phyloP scores from a whole-genome alignment of 2,113 vertebrate genomes.

The Antennarius striatus region DNA sequence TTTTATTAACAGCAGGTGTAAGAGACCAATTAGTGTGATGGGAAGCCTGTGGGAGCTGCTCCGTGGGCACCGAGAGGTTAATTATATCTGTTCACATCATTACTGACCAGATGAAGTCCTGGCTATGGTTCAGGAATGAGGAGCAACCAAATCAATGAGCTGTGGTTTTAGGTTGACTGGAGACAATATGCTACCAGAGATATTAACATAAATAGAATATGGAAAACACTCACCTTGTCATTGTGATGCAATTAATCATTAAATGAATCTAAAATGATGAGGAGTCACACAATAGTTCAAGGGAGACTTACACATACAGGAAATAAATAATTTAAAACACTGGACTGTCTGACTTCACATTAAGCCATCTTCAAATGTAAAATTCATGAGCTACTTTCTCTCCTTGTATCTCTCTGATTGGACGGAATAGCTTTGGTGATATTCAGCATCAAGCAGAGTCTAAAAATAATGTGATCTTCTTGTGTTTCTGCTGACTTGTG shows the following conservation, averaged over 20 bases:
- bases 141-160: slow-evolving; percentile 7
- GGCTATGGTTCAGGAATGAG: slow-evolving; percentile 6
- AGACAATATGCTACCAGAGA: slow-evolving; percentile 21
- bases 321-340: slow-evolving; percentile 17
- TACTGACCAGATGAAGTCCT: slow-evolving; percentile 28
- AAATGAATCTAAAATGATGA: slow-evolving; percentile 37
- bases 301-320: slow-evolving; percentile 2
- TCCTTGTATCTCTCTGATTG: not conserved
- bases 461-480: slow-evolving; percentile 61
- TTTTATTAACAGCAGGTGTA: slow-evolving; percentile 57
- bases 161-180: not conserved
- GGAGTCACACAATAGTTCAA: slow-evolving; percentile 8
- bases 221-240: slow-evolving; percentile 14
- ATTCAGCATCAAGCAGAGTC: not conserved
- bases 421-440: not conserved
- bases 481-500: slow-evolving; percentile 47
- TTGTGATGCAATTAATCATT: slow-evolving; percentile 16
- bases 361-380: not conserved
- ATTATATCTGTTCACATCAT: slow-evolving; percentile 54
- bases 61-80: slow-evolving; percentile 48
- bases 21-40: slow-evolving; percentile 58
- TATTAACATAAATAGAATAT: slow-evolving; percentile 29
- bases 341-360: not conserved
- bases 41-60: slow-evolving; percentile 34
- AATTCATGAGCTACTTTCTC: not conserved